A percentile compares a stretch with the other conserved stretches of the same genome.
Conservation (phyloP, 2,113 vertebrate genomes). For the Nannobrachium achirus region DNA sequence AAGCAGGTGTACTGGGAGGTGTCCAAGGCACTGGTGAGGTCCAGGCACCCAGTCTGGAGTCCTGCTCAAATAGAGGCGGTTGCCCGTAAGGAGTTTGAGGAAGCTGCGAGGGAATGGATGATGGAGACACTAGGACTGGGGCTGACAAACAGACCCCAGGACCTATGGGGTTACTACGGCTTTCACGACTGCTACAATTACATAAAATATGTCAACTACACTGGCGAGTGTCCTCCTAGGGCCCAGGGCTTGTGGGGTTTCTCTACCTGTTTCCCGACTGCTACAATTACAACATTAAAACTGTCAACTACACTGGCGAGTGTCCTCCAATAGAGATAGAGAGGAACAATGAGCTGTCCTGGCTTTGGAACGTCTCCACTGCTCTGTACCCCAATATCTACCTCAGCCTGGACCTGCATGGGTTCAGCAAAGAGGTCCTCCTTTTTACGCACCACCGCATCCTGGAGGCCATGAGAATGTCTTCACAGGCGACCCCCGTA, state of each 20-base stretch:
- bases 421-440: slow-evolving; percentile 54
- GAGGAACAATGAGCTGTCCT: slow-evolving; percentile 85
- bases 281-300: slow-evolving; percentile 85
- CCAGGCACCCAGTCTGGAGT: slow-evolving; percentile 82
- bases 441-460: slow-evolving; percentile 82
- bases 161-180: too few relatives aligned
- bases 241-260: slow-evolving; percentile 87
- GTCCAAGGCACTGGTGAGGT: slow-evolving; percentile 78
- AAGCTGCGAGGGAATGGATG: too few relatives aligned
- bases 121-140: too few relatives aligned
- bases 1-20: slow-evolving; percentile 83
- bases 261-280: slow-evolving; percentile 90
- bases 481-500: slow-evolving; percentile 25
- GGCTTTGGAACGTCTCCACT: slow-evolving; percentile 88
- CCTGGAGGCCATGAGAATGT: slow-evolving; percentile 84
- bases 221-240: too few relatives aligned
- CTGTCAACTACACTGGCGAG: slow-evolving; percentile 80
- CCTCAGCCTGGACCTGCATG: slow-evolving; percentile 72
- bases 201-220: too few relatives aligned
- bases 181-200: slow-evolving; percentile 87
- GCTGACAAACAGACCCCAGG: too few relatives aligned
- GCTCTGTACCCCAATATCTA: slow-evolving; percentile 93
- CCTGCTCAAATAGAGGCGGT: slow-evolving; percentile 59
- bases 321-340: slow-evolving; percentile 76
- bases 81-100: too few relatives aligned